phyloP scores from a whole-genome alignment of 2,888 invertebrate genomes.

The Chymomyza amoena region DNA sequence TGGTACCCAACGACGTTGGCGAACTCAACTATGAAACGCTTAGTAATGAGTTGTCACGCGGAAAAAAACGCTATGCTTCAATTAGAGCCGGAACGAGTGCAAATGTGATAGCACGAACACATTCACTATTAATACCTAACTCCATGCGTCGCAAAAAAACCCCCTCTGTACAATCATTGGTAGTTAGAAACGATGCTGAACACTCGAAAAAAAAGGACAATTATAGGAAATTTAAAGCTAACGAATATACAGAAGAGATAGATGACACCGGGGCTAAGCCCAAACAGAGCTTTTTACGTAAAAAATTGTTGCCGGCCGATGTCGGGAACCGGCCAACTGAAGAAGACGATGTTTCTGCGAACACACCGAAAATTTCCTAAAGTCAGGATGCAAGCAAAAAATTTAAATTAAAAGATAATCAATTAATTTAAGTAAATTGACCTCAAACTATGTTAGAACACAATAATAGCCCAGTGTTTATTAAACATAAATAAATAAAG shows the following conservation, averaged over 20 bases:
- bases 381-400: background rate
- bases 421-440: too few relatives aligned
- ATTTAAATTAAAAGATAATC: too few relatives aligned
- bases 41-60: conserved; percentile 70
- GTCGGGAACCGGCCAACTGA: conserved; percentile 64
- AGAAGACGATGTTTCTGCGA: conserved; percentile 65
- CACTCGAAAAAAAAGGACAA: conserved; percentile 13
- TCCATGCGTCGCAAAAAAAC: background rate
- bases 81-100: conserved; percentile 51
- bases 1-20: conserved; percentile 27
- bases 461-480: too few relatives aligned
- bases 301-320: conserved; percentile 78
- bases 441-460: too few relatives aligned
- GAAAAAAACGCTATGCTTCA: conserved; percentile 70
- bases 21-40: conserved; percentile 65
- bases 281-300: conserved; percentile 79
- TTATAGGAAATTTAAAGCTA: background rate
- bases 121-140: conserved; percentile 59
- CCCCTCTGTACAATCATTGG: conserved; percentile 48
- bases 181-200: conserved; percentile 24
- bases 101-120: conserved; percentile 66
- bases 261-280: conserved; percentile 55
- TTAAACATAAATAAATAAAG: too few relatives aligned
- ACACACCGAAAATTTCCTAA: conserved; percentile 41
- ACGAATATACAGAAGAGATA: background rate